Percentiles rank a stretch among this genome's conserved stretches.
Evolutionary conservation across 1,140 invertebrate species (phyloP).

Genomic region (Colletes latitarsis): DNA sequence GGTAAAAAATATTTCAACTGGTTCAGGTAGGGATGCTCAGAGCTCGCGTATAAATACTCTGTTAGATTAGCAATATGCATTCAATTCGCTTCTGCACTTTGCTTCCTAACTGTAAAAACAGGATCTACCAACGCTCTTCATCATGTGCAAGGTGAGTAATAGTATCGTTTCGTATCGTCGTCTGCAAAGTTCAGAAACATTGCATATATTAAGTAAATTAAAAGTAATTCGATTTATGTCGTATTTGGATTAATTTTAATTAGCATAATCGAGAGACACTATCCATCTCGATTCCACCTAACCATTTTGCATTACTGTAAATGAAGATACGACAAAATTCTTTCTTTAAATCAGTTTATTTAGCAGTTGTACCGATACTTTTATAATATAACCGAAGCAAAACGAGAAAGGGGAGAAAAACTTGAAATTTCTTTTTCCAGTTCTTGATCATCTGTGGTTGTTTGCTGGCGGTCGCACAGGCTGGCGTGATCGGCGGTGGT

Average conservation of each 20-base stretch:
- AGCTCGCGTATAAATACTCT: conserved; percentile 60
- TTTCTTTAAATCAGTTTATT: too few species aligned
- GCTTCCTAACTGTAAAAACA: conserved; percentile 42
- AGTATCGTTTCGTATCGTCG: not conserved
- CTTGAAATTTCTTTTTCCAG: conserved; percentile 26
- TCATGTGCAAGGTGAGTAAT: conserved; percentile 60
- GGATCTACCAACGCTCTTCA: conserved; percentile 5
- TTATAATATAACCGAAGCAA: too few species aligned
- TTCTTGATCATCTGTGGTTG: conserved; percentile 57
- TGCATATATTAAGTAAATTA: too few species aligned
- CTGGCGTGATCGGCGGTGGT: conserved; percentile 55
- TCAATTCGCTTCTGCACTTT: conserved; percentile 49
- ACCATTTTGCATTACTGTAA: too few species aligned
- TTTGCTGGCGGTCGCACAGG: conserved; percentile 51
- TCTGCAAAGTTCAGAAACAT: too few species aligned
- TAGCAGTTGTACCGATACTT: too few species aligned
- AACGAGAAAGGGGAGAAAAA: not conserved
- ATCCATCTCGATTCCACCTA: too few species aligned
- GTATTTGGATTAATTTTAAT: too few species aligned
- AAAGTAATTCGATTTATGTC: too few species aligned
- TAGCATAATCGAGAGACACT: too few species aligned
- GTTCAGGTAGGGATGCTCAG: conserved; percentile 34
- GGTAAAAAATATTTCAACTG: conserved; percentile 51
- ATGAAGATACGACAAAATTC: too few species aligned
- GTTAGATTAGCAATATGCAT: conserved; percentile 41